These are phyloP conservation scores for Oriolus oriolus DNA, from an alignment of 2,113 vertebrate species.

Conservation along the genomic window DNA sequence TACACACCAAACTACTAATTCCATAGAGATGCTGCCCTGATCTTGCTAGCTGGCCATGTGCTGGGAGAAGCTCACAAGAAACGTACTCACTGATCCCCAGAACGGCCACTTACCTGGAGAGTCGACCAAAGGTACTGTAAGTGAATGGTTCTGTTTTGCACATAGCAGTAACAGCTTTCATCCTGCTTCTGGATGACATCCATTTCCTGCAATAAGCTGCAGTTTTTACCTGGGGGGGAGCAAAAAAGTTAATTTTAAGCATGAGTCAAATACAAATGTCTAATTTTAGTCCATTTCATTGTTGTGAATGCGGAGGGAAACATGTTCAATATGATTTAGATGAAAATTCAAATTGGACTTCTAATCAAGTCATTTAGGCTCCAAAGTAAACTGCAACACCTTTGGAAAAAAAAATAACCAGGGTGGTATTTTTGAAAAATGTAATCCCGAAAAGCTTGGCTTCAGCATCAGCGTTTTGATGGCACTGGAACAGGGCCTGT, in stretches of 20 bases:
- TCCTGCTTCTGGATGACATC: conserved; percentile 12
- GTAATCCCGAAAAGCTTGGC: background rate
- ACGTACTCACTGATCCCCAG: background rate
- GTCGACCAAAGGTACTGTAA: conserved; percentile 71
- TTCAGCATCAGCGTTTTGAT: background rate
- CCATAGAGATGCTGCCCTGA: background rate
- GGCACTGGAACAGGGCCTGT: background rate
- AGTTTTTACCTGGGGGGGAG: conserved; percentile 32
- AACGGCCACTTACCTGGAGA: conserved; percentile 56
- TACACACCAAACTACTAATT: background rate
- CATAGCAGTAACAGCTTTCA: conserved; percentile 70
- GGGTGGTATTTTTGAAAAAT: background rate
- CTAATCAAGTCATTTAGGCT: background rate
- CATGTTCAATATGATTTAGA: background rate
- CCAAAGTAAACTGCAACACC: background rate
- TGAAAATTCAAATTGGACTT: background rate
- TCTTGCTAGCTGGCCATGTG: background rate
- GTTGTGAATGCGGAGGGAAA: background rate
- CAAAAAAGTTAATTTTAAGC: background rate
- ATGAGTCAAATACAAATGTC: background rate
- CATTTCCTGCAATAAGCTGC: conserved; percentile 62
- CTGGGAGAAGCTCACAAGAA: background rate
- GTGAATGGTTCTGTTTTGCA: conserved; percentile 48
- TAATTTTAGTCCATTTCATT: background rate
- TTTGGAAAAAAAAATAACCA: background rate